Base-by-base conservation (phyloP, 2,113 vertebrate genomes). In the Oostethus manadensis region DNA sequence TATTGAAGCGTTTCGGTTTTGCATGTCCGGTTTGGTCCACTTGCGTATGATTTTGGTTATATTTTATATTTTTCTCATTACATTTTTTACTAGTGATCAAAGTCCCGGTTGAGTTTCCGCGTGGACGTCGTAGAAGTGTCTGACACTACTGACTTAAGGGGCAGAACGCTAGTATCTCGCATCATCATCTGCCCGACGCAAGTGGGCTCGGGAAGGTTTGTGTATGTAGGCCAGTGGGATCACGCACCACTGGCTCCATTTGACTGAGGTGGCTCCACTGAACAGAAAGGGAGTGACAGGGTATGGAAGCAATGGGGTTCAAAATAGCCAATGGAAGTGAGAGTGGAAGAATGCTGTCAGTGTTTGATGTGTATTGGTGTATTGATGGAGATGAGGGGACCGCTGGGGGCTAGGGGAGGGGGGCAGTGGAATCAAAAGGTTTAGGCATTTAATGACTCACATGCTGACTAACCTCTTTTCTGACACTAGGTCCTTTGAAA, bases 171-270 rank as follows among this genome's bases (percentile, higher is more conserved):
- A n/a, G n/a, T n/a, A n/a, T n/a, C n/a, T n/a, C n/a, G n/a, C n/a
- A n/a, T n/a, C n/a, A n/a, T n/a, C n/a, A 65, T 62, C 44, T 61
- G 59, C 26, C 22, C 4, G 33, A 10, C 48, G 49, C 54, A 17
- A 57, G 11, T 45, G 15, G 53, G 23, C 22, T 46, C 23, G 51
- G 40, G 26, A 22, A 26, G 53, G 17, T 47, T 62, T 16, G 22
- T 51, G 75, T 82, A 86, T 85, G 77, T 86, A 84, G 84, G 86
- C 70, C 83, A 62, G 53, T 81, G 66, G 62, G 80, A 77, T 84
- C 73, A 82, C 13, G 73, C 80, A 33, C 59, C 73, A 75, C 62
- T 70, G 73, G 40, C 47, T 81, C 57, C 51, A 79, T 83, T 75
- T 80, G 64, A 62, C 60, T 51, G 54, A 62, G 46, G 50, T 64